A percentile compares a stretch with the other conserved stretches of the same genome.
phyloP scores from a whole-genome alignment of 2,888 invertebrate genomes.

The Eurois occulta region DNA sequence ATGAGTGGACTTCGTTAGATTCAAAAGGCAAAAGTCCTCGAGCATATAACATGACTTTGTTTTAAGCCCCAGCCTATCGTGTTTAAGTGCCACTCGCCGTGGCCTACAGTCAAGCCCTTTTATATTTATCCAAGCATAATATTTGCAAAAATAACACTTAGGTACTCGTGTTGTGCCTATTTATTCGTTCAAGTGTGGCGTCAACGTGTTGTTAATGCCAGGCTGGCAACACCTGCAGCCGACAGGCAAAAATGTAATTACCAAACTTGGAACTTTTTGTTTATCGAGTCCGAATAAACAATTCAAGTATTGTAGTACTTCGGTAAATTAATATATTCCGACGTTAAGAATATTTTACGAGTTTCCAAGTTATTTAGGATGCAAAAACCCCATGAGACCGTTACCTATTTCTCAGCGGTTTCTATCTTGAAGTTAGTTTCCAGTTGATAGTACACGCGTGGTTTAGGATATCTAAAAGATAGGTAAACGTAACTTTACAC shows the following conservation, averaged over 20 bases:
- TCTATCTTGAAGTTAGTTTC: slow-evolving; percentile 18
- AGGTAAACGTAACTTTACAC: not conserved
- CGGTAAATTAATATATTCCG: slow-evolving; percentile 23
- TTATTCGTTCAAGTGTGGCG: slow-evolving; percentile 40
- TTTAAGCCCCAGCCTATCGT: slow-evolving; percentile 54
- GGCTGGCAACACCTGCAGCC: slow-evolving; percentile 41
- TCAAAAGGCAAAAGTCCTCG: slow-evolving; percentile 58
- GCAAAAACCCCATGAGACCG: slow-evolving; percentile 22
- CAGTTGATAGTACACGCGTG: slow-evolving; percentile 12
- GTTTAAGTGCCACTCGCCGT: slow-evolving; percentile 49
- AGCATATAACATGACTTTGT: slow-evolving; percentile 57
- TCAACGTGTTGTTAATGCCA: slow-evolving; percentile 41
- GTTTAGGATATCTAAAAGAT: not conserved
- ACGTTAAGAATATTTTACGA: slow-evolving; percentile 39
- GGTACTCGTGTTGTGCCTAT: slow-evolving; percentile 22
- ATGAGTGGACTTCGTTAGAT: slow-evolving; percentile 59
- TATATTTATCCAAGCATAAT: slow-evolving; percentile 57
- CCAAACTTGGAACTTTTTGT: slow-evolving; percentile 43
- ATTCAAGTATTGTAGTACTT: slow-evolving; percentile 12
- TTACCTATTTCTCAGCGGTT: not conserved
- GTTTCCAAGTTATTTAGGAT: slow-evolving; percentile 32
- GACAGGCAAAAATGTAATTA: slow-evolving; percentile 47
- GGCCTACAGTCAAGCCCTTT: slow-evolving; percentile 42
- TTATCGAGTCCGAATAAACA: slow-evolving; percentile 36
- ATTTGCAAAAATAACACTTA: slow-evolving; percentile 52